Evolutionary conservation across 92 coral and sea anemone species (phyloP), one percentile per base, ranked within the genome.

Genomic region (Actinernus sp.): DNA sequence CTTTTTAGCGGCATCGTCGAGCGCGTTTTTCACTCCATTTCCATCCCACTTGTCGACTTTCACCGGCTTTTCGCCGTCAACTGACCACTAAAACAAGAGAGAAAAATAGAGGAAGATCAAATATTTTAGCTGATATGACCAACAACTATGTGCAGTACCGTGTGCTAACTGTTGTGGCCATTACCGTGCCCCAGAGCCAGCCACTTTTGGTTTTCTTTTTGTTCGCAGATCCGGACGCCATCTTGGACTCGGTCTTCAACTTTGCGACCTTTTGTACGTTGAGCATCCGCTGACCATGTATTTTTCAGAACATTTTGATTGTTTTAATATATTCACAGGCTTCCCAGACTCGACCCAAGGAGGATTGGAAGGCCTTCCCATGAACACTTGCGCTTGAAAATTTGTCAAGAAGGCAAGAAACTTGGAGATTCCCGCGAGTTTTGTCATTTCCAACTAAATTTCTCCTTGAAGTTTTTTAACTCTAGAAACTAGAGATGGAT

Each of bases 21-120:
- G 74, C 23, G 98, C 73, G 63, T 94, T 94, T 44, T 94, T 94
- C 28, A 94, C 97, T 11, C 97, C 98, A 72, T 86, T 90, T 46
- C 98, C 93, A 49, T 94, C 98, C 98, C 98, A 94, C 46, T 87
- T 94, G 55, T 94, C 98, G 23, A 94, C 70, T 58, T 87, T 87
- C 46, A 94, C 98, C 21, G 98, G 98, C 49, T 83, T 77, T 4
- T 91, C 95, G 1, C 89, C 69, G 48, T 73, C 95, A 29, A 90
- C 65, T 7, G 84, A 32, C 90, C 92, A 94, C 98, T 93, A 29
- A 31, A 67, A 38, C 14, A 31, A 25, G 14, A 28, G 5, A 21
- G 21, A 16, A 0, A 31, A 3, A 33, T 23, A 43, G 20, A 3
- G n/a, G 20, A 43, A 12, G 49, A 3, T 14, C 3, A 43, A 3